Evolutionary conservation across 2,888 invertebrate genomes (phyloP).

Genomic region (Torymus texanus): DNA sequence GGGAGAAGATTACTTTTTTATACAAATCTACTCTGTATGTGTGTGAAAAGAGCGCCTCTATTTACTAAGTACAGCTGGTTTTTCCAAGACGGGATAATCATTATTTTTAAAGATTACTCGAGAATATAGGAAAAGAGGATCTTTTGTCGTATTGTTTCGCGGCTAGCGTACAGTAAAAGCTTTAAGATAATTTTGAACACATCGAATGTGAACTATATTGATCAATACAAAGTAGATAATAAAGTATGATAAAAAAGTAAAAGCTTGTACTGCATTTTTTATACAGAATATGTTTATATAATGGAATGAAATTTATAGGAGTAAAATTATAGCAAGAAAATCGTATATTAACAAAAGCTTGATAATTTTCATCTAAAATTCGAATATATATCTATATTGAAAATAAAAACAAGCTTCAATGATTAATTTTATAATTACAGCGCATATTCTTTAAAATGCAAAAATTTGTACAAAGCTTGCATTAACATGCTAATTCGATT

Average conservation of each 20-base stretch:
- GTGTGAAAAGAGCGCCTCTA: slow-evolving; percentile 14
- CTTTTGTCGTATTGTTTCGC: slow-evolving; percentile 16
- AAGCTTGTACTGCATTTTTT: slow-evolving; percentile 5
- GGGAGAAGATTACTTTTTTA: slow-evolving; percentile 44
- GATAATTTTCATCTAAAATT: slow-evolving; percentile 1
- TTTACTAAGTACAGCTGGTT: slow-evolving; percentile 12
- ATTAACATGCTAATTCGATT: slow-evolving; percentile 50
- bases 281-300: background rate
- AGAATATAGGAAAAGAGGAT: slow-evolving; percentile 22
- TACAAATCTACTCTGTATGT: slow-evolving; percentile 26
- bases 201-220: too few species aligned
- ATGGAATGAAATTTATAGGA: slow-evolving; percentile 2
- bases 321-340: slow-evolving; percentile 18
- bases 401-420: slow-evolving; percentile 35
- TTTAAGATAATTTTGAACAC: background rate
- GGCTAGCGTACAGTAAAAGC: slow-evolving; percentile 7
- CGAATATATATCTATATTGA: background rate
- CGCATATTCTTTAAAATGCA: slow-evolving; percentile 30
- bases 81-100: slow-evolving; percentile 30
- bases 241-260: background rate
- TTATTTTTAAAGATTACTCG: slow-evolving; percentile 25
- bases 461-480: slow-evolving; percentile 57
- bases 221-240: too few species aligned
- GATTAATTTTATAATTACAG: slow-evolving; percentile 27
- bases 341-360: slow-evolving; percentile 30